phyloP scores from a whole-genome alignment of 2,113 vertebrate genomes.

The Dascyllus trimaculatus region DNA sequence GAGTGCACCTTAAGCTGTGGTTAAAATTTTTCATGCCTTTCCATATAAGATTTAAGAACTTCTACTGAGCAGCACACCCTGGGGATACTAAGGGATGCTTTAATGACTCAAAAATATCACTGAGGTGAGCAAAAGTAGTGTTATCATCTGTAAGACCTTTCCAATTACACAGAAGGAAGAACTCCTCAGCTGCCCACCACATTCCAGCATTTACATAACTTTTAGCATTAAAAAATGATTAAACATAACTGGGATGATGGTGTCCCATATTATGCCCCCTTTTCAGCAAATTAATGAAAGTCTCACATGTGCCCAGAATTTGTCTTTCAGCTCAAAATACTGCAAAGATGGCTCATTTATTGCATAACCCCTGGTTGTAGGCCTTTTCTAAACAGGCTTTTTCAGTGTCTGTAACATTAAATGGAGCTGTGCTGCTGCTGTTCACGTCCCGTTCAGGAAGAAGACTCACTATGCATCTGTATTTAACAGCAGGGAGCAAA shows the following conservation, averaged over 20 bases:
- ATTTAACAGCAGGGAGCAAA: too few relatives aligned
- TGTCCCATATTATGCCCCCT: not conserved
- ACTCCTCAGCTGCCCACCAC: not conserved
- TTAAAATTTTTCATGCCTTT: slow-evolving; percentile 9
- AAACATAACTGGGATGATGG: not conserved
- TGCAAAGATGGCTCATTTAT: too few relatives aligned
- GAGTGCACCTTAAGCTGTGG: not conserved
- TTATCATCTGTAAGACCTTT: slow-evolving; percentile 26
- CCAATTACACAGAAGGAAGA: slow-evolving; percentile 17
- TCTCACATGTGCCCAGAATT: too few relatives aligned
- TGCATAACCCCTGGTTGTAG: too few relatives aligned
- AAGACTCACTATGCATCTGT: too few relatives aligned
- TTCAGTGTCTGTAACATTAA: too few relatives aligned
- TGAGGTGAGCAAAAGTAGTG: slow-evolving; percentile 33
- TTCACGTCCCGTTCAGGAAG: too few relatives aligned
- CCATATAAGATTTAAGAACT: slow-evolving; percentile 3
- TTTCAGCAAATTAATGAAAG: too few relatives aligned
- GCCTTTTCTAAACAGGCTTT: too few relatives aligned
- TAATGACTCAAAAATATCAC: slow-evolving; percentile 51
- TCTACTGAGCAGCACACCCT: slow-evolving; percentile 1
- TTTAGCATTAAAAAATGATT: slow-evolving; percentile 3
- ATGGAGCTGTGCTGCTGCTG: too few relatives aligned
- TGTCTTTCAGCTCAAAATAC: too few relatives aligned
- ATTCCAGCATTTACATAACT: slow-evolving; percentile 25
- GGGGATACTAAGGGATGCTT: slow-evolving; percentile 20